These are phyloP conservation scores for Lordiphosa collinella DNA, from an alignment of 1,140 invertebrate species.

Conservation along the genomic window DNA sequence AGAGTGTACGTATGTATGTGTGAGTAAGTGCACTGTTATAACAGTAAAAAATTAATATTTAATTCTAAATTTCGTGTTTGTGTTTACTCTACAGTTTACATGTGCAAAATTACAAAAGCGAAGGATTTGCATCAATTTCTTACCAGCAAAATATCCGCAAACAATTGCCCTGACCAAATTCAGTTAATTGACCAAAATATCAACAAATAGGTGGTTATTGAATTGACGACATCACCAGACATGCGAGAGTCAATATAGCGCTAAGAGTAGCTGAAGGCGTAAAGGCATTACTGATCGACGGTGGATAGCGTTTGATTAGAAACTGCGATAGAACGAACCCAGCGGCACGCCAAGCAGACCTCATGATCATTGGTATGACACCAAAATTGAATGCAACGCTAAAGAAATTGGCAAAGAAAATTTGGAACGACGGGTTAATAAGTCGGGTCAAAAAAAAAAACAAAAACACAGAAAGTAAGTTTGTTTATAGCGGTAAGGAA, in stretches of 20 bases:
- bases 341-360: slow-evolving; percentile 95
- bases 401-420: slow-evolving; percentile 26
- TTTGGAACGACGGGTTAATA: slow-evolving; percentile 57
- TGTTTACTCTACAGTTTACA: slow-evolving; percentile 25
- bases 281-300: slow-evolving; percentile 94
- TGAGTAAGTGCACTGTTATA: slow-evolving; percentile 44
- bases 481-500: slow-evolving; percentile 3
- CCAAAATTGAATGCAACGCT: slow-evolving; percentile 95
- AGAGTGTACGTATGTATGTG: slow-evolving; percentile 12
- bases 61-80: not conserved
- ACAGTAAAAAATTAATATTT: slow-evolving; percentile 71
- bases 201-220: slow-evolving; percentile 83
- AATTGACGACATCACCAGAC: slow-evolving; percentile 84
- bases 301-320: slow-evolving; percentile 84
- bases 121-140: slow-evolving; percentile 77
- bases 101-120: slow-evolving; percentile 46
- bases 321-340: slow-evolving; percentile 88
- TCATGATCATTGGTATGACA: slow-evolving; percentile 92
- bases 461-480: slow-evolving; percentile 3
- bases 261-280: slow-evolving; percentile 93
- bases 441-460: slow-evolving; percentile 6
- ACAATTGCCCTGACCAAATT: slow-evolving; percentile 98
- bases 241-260: slow-evolving; percentile 87
- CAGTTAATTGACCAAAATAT: slow-evolving; percentile 88
- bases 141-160: slow-evolving; percentile 96